These are phyloP conservation scores for Orchestes rusci DNA, from an alignment of 2,888 invertebrate species.

Conservation along the genomic window DNA sequence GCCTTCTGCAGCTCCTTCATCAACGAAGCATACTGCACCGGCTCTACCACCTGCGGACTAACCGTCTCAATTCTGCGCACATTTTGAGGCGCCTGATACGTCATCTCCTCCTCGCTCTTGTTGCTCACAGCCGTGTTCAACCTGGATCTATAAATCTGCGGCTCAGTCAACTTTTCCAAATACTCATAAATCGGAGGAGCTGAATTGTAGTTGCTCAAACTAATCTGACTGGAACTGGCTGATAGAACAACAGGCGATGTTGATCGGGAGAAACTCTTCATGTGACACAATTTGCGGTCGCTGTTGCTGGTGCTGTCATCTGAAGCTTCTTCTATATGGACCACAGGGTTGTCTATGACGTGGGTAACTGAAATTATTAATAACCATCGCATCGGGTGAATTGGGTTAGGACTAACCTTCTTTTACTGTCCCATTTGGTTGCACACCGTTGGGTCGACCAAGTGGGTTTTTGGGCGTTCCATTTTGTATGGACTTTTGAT, in stretches of 20 bases:
- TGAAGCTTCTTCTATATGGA: constrained; percentile 45
- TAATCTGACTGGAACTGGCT: constrained; percentile 45
- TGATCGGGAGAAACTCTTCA: constrained; percentile 48
- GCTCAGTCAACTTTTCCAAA: constrained; percentile 44
- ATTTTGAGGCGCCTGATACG: constrained; percentile 38
- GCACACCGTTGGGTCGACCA: constrained; percentile 25
- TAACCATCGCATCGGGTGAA: too few species aligned
- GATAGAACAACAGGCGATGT: constrained; percentile 46
- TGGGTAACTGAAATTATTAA: constrained; percentile 28
- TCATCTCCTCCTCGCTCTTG: constrained; percentile 24
- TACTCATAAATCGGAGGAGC: constrained; percentile 44
- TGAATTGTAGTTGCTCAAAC: constrained; percentile 32
- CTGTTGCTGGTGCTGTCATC: constrained; percentile 43
- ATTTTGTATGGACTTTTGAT: constrained; percentile 38
- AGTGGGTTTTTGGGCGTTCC: constrained; percentile 32
- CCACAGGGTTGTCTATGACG: constrained; percentile 42
- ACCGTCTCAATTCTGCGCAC: constrained; percentile 34
- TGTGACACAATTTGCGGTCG: constrained; percentile 45
- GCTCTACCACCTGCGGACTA: constrained; percentile 41
- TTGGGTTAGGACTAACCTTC: constrained; percentile 24
- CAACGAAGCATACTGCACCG: constrained; percentile 46
- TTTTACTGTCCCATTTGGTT: constrained; percentile 30
- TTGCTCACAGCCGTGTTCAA: constrained; percentile 25
- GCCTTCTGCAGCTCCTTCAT: constrained; percentile 47
- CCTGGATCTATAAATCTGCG: constrained; percentile 42